These are phyloP conservation scores for Prochilodus magdalenae DNA, from an alignment of 2,113 vertebrate species.

Conservation along the genomic window DNA sequence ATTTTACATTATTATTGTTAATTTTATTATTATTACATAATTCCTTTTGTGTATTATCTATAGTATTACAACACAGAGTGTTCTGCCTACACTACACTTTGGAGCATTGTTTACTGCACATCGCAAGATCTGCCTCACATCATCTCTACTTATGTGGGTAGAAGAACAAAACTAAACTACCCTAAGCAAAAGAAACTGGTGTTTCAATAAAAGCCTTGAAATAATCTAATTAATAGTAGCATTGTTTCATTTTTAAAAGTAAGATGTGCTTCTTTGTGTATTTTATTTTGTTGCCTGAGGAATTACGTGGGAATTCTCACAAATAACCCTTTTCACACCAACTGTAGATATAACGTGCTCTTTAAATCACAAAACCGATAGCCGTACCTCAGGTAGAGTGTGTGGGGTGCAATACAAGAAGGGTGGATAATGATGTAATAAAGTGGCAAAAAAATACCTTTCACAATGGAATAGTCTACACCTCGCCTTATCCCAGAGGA, in stretches of 20 bases:
- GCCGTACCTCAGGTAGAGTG: too few species aligned
- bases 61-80: slow-evolving; percentile 15
- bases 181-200: neutral
- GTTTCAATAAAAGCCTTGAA: slow-evolving; percentile 1
- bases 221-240: neutral
- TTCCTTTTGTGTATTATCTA: slow-evolving; percentile 6
- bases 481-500: too few species aligned
- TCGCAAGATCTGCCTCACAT: neutral
- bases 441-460: too few species aligned
- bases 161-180: neutral
- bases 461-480: too few species aligned
- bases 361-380: too few species aligned
- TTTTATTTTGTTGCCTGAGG: too few species aligned
- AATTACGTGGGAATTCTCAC: neutral
- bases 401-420: too few species aligned
- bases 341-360: too few species aligned
- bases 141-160: neutral
- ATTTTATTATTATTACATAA: neutral
- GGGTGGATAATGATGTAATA: too few species aligned
- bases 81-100: slow-evolving; percentile 19
- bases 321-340: too few species aligned
- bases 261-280: too few species aligned
- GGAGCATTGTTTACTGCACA: slow-evolving; percentile 14
- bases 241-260: neutral
- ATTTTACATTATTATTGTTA: neutral